Evolutionary conservation across 2,113 vertebrate species (phyloP), one percentile per base, ranked within the genome.

Genomic region (Ranitomeya variabilis): DNA sequence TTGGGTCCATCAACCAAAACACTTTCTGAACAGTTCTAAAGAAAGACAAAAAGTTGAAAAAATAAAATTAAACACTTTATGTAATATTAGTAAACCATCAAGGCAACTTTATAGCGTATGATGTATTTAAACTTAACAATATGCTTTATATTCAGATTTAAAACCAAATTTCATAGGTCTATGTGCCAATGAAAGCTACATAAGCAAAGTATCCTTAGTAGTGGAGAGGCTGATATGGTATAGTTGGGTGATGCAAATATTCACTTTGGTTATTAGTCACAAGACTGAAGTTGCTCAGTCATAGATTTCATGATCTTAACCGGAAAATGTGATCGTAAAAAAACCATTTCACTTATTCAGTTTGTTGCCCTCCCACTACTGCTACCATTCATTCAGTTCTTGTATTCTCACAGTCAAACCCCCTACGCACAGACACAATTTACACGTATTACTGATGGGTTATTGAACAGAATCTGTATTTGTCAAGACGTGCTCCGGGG

Each of bases 1-100:
- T 95, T 95, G 96, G 95, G 97, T 97, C 98, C 98, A 99, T 99
- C 97, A 96, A 99, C 96, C 81, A 90, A 91, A 95, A 93, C 89
- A 94, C 96, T 94, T 94, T 94, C 94, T 90, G 92, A 95, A 95
- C 97, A 95, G 95, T 96, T 96, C 98, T 99, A 95, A 0, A 18
- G 86, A 90, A 84, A 91, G 73, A 92, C 60, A 90, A 15, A 85
- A 57, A 80, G 37, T 8, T 21, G 81, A 54, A 6, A 86, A 90
- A 13, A 71, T 4, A 31, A 37, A 37, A 55, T 64, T 57, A 82
- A 82, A 7, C 45, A 74, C 19, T 37, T 21, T 54, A 74, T 19
- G 51, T 16, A 31, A 55, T 73, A 86, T 69, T 51, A 85, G 16
- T 66, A n/a, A 1, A 69, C 10, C 7, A 57, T 26, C 0, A 80